Evolutionary conservation across 1,140 invertebrate species (phyloP), one percentile per base, ranked within the genome.

Genomic region (Luehdorfia chinensis): DNA sequence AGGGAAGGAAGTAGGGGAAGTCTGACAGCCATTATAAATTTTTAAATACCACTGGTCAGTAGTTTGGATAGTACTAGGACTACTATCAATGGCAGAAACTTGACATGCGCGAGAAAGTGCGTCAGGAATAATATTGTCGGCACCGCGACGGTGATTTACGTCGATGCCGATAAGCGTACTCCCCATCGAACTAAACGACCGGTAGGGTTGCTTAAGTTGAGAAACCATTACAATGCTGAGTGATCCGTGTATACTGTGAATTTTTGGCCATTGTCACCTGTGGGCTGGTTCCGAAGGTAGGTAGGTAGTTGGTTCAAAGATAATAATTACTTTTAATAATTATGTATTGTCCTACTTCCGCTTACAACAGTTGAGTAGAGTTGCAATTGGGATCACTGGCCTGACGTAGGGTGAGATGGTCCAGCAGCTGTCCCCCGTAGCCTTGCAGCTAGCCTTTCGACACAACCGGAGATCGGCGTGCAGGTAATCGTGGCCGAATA

Each of bases 171-270:
- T 0, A 66, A 39, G 5, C 65, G 55, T 6, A 73, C 47, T 12
- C 56, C 62, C 69, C 66, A 76, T 4, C 67, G 31, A 6, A 67
- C 65, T 3, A 67, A 25, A 11, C 68, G 30, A 18, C 70, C 63
- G 23, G 55, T 55, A 18, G 57, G 50, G 11, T 64, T 75, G 51
- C 75, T 83, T 1, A 87, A 56, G 1, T 66, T 66, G 0, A 66
- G 11, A 19, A 67, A 67, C 60, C 63, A 71, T 43, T 71, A 64
- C 3, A 71, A 45, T 0, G 67, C 50, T 12, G 16, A 25, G 15
- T 64, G 61, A 14, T 65, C 61, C 3, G 66, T 62, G 39, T 47
- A 65, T 4, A 66, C 60, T 1, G 34, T 39, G 18, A 64, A 68
- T 0, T 15, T 31, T 9, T 52, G n/a, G 0, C 57, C 55, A 16